These are phyloP conservation scores for Phenganax marumi DNA, from an alignment of 92 coral and sea anemone species.

Conservation along the genomic window DNA sequence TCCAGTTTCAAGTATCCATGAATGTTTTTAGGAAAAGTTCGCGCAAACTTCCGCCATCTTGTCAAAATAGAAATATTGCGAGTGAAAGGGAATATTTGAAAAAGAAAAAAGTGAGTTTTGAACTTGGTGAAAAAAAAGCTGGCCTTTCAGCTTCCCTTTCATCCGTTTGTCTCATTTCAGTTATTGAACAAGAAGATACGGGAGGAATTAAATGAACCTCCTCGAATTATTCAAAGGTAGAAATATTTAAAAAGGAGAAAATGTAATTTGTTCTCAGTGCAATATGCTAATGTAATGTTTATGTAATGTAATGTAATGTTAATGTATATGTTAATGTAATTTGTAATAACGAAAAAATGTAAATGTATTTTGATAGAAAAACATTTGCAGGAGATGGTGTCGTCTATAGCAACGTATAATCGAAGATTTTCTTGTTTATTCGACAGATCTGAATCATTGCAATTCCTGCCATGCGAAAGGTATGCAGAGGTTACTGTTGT, in stretches of 20 bases:
- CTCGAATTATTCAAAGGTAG: slow-evolving; percentile 61
- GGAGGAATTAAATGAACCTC: slow-evolving; percentile 60
- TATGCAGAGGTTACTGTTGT: background rate
- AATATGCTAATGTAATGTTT: too few species aligned
- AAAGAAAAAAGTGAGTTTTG: slow-evolving; percentile 47
- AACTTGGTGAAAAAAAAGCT: background rate
- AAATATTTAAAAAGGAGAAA: background rate
- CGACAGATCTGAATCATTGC: slow-evolving; percentile 31
- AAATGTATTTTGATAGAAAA: too few species aligned
- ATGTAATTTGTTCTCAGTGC: too few species aligned
- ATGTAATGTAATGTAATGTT: background rate
- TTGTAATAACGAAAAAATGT: too few species aligned
- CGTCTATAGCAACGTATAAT: too few species aligned
- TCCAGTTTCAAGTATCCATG: too few species aligned
- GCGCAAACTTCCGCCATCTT: slow-evolving; percentile 1
- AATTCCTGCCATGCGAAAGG: slow-evolving; percentile 13
- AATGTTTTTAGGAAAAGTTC: slow-evolving; percentile 3
- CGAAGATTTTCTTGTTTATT: background rate
- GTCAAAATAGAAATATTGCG: background rate
- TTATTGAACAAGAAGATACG: slow-evolving; percentile 55
- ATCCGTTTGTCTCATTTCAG: slow-evolving; percentile 23
- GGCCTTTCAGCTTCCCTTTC: background rate
- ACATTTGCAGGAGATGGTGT: too few species aligned
- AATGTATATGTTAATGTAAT: background rate
- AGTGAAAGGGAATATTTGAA: slow-evolving; percentile 13